These are phyloP conservation scores for Cheumatopsyche charites DNA, from an alignment of 1,140 invertebrate genomes.

Conservation along the genomic window DNA sequence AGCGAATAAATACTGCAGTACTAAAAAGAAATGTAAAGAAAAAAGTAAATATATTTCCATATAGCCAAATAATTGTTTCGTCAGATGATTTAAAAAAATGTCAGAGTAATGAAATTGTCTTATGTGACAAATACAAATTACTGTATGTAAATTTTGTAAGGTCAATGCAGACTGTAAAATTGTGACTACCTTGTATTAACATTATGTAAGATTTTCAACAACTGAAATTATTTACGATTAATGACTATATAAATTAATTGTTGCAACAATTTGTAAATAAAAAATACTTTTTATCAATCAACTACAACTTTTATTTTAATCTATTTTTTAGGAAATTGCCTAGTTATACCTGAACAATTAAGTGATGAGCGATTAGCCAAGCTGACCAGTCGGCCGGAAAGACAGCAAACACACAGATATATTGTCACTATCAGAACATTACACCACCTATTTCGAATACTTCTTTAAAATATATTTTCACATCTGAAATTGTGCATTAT, in stretches of 20 bases:
- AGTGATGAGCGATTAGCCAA: too few relatives aligned
- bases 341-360: too few relatives aligned
- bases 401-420: too few relatives aligned
- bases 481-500: too few relatives aligned
- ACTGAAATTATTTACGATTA: slow-evolving; percentile 46
- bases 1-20: neutral
- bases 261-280: slow-evolving; percentile 66
- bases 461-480: neutral
- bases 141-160: slow-evolving; percentile 27
- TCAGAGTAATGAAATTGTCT: neutral
- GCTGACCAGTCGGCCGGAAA: too few relatives aligned
- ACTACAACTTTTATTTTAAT: too few relatives aligned
- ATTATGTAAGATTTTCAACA: slow-evolving; percentile 47
- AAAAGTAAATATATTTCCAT: too few relatives aligned
- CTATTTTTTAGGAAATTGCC: too few relatives aligned
- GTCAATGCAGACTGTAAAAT: slow-evolving; percentile 46
- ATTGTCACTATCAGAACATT: too few relatives aligned
- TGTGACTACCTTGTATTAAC: slow-evolving; percentile 39
- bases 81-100: neutral
- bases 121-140: slow-evolving; percentile 14
- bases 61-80: too few relatives aligned
- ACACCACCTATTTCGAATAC: neutral
- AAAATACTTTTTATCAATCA: slow-evolving; percentile 61
- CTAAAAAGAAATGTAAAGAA: too few relatives aligned
- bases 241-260: slow-evolving; percentile 51